Percentiles rank a stretch among this genome's conserved stretches.
Evolutionary conservation across 2,888 invertebrate genomes (phyloP).

Genomic region (Hypena proboscidalis): DNA sequence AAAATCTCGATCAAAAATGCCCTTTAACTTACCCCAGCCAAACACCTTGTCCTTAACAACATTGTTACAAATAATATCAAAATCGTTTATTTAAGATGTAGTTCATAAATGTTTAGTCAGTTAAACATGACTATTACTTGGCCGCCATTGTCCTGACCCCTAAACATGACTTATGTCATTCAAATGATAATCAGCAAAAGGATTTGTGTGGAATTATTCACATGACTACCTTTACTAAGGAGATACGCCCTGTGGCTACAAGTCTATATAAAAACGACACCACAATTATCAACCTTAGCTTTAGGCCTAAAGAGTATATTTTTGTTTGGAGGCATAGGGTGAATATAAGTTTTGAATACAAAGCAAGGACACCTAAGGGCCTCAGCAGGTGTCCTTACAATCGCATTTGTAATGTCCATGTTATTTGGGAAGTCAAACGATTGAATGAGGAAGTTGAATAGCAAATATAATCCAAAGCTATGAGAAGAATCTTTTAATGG

Average conservation of each 20-base stretch:
- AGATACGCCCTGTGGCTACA: constrained; percentile 84
- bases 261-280: constrained; percentile 36
- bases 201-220: constrained; percentile 81
- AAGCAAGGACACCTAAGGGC: constrained; percentile 74
- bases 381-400: constrained; percentile 76
- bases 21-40: too few relatives aligned
- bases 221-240: constrained; percentile 76
- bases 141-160: constrained; percentile 62
- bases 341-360: constrained; percentile 48
- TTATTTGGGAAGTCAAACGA: constrained; percentile 58
- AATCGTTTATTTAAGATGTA: constrained; percentile 22
- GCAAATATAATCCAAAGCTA: constrained; percentile 24
- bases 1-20: too few relatives aligned
- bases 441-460: constrained; percentile 39
- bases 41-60: too few relatives aligned
- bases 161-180: constrained; percentile 80
- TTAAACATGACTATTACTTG: constrained; percentile 44
- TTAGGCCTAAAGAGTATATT: constrained; percentile 3
- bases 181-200: constrained; percentile 82
- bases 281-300: constrained; percentile 29
- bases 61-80: too few relatives aligned
- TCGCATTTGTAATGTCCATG: constrained; percentile 65
- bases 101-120: constrained; percentile 26
- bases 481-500: constrained; percentile 33
- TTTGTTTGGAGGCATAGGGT: constrained; percentile 18